These are phyloP conservation scores for Telmatherina bonti DNA, from an alignment of 2,797 vertebrate species.

Conservation along the genomic window DNA sequence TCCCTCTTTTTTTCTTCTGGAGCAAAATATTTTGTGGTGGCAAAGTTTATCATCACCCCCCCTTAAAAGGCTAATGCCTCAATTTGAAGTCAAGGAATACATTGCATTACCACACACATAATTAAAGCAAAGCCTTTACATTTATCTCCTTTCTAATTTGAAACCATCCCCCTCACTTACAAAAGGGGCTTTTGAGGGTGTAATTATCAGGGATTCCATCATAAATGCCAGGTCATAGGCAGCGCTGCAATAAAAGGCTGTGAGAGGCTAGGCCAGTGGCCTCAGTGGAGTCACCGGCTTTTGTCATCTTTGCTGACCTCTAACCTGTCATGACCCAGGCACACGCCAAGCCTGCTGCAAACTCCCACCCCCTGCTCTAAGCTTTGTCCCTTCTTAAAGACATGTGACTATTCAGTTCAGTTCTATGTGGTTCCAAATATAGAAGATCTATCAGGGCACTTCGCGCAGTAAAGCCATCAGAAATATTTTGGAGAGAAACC, in stretches of 20 bases:
- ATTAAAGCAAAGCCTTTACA: slow-evolving; percentile 38
- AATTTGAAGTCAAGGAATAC: slow-evolving; percentile 12
- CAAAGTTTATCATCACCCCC: no score
- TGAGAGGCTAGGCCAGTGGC: slow-evolving; percentile 45
- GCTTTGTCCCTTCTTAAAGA: slow-evolving; percentile 63
- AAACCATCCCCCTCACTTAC: slow-evolving; percentile 21
- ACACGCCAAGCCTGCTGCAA: slow-evolving; percentile 62
- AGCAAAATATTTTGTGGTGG: slow-evolving; percentile 13
- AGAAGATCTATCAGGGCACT: neutral
- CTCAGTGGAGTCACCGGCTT: slow-evolving; percentile 52
- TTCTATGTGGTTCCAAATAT: neutral
- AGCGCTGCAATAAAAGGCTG: slow-evolving; percentile 47
- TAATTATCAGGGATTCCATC: slow-evolving; percentile 37
- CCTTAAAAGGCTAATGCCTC: slow-evolving; percentile 19
- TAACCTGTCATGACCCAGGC: slow-evolving; percentile 65
- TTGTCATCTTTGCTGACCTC: slow-evolving; percentile 65
- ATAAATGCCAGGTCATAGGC: slow-evolving; percentile 61
- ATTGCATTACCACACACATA: neutral
- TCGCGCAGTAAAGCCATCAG: neutral
- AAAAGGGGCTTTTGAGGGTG: slow-evolving; percentile 12
- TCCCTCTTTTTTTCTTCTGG: slow-evolving; percentile 22
- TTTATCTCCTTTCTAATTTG: slow-evolving; percentile 51
- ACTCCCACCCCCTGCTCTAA: slow-evolving; percentile 12
- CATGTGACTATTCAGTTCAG: slow-evolving; percentile 33
- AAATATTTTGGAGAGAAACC: neutral